These are phyloP conservation scores for Meganola albula DNA, from an alignment of 2,888 invertebrate genomes.

Conservation along the genomic window DNA sequence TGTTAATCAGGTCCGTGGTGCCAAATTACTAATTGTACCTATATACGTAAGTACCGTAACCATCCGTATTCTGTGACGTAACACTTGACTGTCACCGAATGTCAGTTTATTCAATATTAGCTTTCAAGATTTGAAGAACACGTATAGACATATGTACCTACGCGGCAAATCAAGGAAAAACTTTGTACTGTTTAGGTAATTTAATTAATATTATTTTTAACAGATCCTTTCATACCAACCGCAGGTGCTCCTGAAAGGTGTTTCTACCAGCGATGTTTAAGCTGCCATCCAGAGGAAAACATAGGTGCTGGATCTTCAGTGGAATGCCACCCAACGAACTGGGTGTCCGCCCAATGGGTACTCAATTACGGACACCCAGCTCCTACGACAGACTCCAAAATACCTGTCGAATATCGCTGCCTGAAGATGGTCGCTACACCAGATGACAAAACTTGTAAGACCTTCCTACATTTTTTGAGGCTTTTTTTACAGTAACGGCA, in stretches of 20 bases:
- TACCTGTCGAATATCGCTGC: conserved; percentile 63
- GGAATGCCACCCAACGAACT: conserved; percentile 57
- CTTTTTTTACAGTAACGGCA: no score
- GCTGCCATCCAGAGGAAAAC: conserved; percentile 54
- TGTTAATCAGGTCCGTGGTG: no score
- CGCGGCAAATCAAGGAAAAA: neutral
- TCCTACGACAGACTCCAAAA: conserved; percentile 55
- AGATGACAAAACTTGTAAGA: conserved; percentile 65
- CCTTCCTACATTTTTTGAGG: no score
- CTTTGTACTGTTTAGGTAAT: neutral
- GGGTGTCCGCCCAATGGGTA: conserved; percentile 65
- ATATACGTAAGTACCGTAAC: no score
- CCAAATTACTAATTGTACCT: no score
- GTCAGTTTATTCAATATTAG: no score
- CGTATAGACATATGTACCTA: no score
- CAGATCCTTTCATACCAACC: no score
- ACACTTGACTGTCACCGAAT: no score
- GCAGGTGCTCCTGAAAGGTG: conserved; percentile 59
- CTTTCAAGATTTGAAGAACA: no score
- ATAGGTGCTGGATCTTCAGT: conserved; percentile 37
- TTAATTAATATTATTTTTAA: neutral
- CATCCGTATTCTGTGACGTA: no score
- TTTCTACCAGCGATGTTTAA: conserved; percentile 57
- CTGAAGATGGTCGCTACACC: conserved; percentile 69
- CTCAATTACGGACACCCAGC: conserved; percentile 65